A percentile compares a stretch with the other conserved stretches of the same genome.
Evolutionary conservation across 2,888 invertebrate species (phyloP).

Genomic region (Campopleginae sp.): DNA sequence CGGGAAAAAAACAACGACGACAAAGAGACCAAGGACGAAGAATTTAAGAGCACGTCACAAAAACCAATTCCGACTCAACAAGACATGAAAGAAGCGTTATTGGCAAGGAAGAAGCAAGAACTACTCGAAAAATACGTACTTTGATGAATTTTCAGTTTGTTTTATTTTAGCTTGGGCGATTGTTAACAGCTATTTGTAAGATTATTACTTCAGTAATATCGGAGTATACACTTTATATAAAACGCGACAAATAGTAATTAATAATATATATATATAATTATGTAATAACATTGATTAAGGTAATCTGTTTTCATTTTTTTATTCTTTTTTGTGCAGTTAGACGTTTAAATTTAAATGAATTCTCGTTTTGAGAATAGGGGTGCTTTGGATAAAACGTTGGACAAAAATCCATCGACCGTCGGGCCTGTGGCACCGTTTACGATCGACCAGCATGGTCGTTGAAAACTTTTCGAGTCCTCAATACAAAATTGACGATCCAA

Average conservation of each 20-base stretch:
- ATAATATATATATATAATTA: conserved; percentile 74
- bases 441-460: conserved; percentile 56
- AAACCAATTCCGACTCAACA: conserved; percentile 97
- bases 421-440: conserved; percentile 43
- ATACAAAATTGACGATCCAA: conserved; percentile 57
- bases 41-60: conserved; percentile 88
- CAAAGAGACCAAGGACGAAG: conserved; percentile 88
- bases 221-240: conserved; percentile 83
- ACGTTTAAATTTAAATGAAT: conserved; percentile 81
- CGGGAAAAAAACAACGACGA: conserved; percentile 85
- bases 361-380: conserved; percentile 77
- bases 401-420: conserved; percentile 73
- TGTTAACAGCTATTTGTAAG: conserved; percentile 80
- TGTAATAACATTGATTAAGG: conserved; percentile 82
- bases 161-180: conserved; percentile 67
- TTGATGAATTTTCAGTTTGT: conserved; percentile 66
- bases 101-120: conserved; percentile 96
- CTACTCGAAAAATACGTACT: conserved; percentile 92
- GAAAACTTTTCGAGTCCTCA: conserved; percentile 40
- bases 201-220: conserved; percentile 78
- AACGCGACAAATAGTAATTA: conserved; percentile 82
- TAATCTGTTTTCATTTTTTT: conserved; percentile 72
- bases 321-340: conserved; percentile 82
- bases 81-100: conserved; percentile 96
- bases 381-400: conserved; percentile 81